A percentile compares a stretch with the other conserved stretches of the same genome.
Evolutionary conservation across 1,140 invertebrate genomes (phyloP).

Genomic region (Ceratina calcarata): DNA sequence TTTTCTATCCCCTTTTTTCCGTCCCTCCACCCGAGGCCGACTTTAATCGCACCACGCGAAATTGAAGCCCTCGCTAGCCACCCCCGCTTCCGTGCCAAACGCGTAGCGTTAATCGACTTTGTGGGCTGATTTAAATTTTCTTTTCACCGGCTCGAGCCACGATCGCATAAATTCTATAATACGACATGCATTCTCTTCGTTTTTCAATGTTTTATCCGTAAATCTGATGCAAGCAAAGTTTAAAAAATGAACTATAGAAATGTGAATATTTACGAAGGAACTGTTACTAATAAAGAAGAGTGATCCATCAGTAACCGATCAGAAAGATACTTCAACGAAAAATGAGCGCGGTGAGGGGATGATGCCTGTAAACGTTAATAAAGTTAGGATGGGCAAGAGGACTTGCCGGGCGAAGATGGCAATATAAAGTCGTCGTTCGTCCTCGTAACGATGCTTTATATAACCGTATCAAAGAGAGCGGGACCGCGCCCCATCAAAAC

Average conservation of each 20-base stretch:
- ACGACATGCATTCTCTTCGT: neutral
- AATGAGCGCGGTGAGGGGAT: neutral
- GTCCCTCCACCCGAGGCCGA: neutral
- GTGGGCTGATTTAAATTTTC: neutral
- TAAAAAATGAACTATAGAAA: too few species aligned
- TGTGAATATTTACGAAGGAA: too few species aligned
- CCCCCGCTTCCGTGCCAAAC: neutral
- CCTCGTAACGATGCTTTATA: constrained; percentile 70
- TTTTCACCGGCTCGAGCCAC: neutral
- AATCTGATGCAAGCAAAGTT: neutral
- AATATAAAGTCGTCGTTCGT: constrained; percentile 63
- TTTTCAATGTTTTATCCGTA: neutral
- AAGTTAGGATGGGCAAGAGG: constrained; percentile 66
- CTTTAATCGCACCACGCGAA: constrained; percentile 39
- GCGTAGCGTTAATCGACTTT: constrained; percentile 23
- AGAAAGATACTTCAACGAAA: neutral
- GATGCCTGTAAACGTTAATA: constrained; percentile 58
- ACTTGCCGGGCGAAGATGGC: constrained; percentile 55
- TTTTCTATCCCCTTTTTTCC: constrained; percentile 1
- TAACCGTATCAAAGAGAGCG: constrained; percentile 68
- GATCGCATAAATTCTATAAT: neutral
- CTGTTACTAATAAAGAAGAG: neutral
- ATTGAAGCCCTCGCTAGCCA: constrained; percentile 14
- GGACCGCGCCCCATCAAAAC: constrained; percentile 14
- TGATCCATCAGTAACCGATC: neutral